Percentiles rank a stretch among this genome's conserved stretches.
phyloP scores from a whole-genome alignment of 2,888 invertebrate species.

The Acronicta alni region DNA sequence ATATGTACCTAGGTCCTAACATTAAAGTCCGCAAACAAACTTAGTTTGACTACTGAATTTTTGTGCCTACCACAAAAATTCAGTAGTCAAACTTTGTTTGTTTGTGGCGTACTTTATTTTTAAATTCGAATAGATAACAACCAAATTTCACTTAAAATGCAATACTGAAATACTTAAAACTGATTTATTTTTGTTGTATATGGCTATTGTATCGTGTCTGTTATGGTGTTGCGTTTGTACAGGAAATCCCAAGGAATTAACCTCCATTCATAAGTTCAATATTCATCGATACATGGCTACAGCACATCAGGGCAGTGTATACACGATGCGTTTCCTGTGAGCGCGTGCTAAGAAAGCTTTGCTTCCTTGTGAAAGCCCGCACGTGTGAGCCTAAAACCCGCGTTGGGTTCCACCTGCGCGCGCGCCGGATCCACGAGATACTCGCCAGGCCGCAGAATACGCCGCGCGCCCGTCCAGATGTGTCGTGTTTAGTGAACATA shows the following conservation, averaged over 20 bases:
- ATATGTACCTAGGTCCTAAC: no score
- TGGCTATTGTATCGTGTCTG: slow-evolving; percentile 4
- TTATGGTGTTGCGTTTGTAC: slow-evolving; percentile 4
- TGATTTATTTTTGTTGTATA: not conserved
- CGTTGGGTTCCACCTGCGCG: slow-evolving; percentile 78
- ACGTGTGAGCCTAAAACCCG: slow-evolving; percentile 75
- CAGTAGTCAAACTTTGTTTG: no score
- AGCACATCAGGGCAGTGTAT: slow-evolving; percentile 60
- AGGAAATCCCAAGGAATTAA: slow-evolving; percentile 42
- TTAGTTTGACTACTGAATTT: no score
- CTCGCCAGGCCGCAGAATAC: slow-evolving; percentile 72
- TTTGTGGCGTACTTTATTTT: no score
- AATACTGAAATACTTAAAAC: not conserved
- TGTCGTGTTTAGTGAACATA: slow-evolving; percentile 79
- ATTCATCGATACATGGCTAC: slow-evolving; percentile 61
- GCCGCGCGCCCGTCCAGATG: slow-evolving; percentile 83
- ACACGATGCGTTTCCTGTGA: slow-evolving; percentile 66
- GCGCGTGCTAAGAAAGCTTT: slow-evolving; percentile 64
- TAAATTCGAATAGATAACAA: no score
- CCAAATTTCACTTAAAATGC: no score
- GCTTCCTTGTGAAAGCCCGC: slow-evolving; percentile 83
- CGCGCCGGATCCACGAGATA: slow-evolving; percentile 65
- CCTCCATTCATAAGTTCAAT: slow-evolving; percentile 44
- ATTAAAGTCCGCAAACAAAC: no score
- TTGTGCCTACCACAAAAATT: no score